Evolutionary conservation across 2,113 vertebrate genomes (phyloP), one percentile per base, ranked within the genome.

Genomic region (Asarcornis scutulata): DNA sequence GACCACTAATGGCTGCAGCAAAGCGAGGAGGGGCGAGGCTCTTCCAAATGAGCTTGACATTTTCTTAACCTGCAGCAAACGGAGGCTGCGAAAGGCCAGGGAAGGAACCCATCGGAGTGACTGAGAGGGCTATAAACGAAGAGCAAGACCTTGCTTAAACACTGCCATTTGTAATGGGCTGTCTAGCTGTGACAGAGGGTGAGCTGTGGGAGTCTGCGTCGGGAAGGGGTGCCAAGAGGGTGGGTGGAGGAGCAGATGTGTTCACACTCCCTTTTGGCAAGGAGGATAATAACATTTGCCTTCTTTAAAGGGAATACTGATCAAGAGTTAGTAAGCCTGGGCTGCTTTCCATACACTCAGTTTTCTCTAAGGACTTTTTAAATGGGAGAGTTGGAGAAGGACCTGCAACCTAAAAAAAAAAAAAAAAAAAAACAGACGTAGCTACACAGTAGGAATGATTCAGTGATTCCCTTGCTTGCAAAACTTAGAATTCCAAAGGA

Each of bases 41-140:
- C 91, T 82, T 86, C 93, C 93, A 96, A 94, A 97, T 58, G 85
- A 79, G 66, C 88, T 77, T 97, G 96, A 81, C 96, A 98, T 98
- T 98, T 97, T 95, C 94, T 96, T 97, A 97, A 96, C 94, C 95
- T 87, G 92, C 95, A 82, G 62, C 84, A 95, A 97, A 95, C 23
- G 11, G 62, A 89, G 52, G 74, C 84, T 93, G 40, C 31, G 58
- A 91, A 86, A 91, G 93, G 88, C 75, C 83, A 63, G 82, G 56
- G 9, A 40, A 76, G 50, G 27, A 55, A 58, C 85, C 82, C 88
- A 66, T 29, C 4, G 6, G 59, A 62, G 67, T 9, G 0, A 23
- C 16, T 26, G 66, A 63, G 74, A 92, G 48, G 62, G 73, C 56
- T 83, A 42, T 5, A 36, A 80, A 36, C 26, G 84, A 18, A 86